phyloP scores from a whole-genome alignment of 2,888 invertebrate genomes.

The Xanthorhoe spadicearia region DNA sequence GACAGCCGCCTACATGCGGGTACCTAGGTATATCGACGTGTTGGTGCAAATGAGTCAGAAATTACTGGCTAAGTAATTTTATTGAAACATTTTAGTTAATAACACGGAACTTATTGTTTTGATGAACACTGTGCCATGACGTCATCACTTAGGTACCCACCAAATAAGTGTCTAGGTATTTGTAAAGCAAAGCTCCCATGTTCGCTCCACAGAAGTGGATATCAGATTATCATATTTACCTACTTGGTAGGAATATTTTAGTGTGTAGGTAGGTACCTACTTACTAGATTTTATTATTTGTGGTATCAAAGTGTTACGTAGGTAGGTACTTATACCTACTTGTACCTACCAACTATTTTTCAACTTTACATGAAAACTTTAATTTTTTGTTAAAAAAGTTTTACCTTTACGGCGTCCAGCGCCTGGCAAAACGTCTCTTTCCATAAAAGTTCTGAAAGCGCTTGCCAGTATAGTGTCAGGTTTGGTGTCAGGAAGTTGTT shows the following conservation, averaged over 20 bases:
- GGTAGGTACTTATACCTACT: too few relatives aligned
- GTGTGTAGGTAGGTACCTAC: too few relatives aligned
- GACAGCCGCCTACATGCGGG: not conserved
- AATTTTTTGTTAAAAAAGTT: not conserved
- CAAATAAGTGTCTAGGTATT: too few relatives aligned
- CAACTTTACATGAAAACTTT: not conserved
- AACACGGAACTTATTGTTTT: not conserved
- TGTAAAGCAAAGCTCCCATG: too few relatives aligned
- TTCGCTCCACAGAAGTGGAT: too few relatives aligned
- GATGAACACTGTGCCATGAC: not conserved
- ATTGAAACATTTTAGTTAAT: not conserved
- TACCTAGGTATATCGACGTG: not conserved
- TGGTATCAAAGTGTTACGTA: too few relatives aligned
- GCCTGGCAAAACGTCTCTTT: slow-evolving; percentile 74
- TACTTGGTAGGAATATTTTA: too few relatives aligned
- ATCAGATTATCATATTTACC: too few relatives aligned
- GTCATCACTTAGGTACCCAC: not conserved
- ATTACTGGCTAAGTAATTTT: not conserved
- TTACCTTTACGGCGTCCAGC: slow-evolving; percentile 71
- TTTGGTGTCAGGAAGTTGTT: slow-evolving; percentile 60
- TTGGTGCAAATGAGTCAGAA: not conserved
- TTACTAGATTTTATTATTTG: too few relatives aligned
- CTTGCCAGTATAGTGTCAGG: slow-evolving; percentile 79
- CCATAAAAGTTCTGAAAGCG: slow-evolving; percentile 82
- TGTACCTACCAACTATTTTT: too few relatives aligned